Evolutionary conservation across 2,113 vertebrate genomes (phyloP), one percentile per base, ranked within the genome.

Genomic region (Calidris pugnax): DNA sequence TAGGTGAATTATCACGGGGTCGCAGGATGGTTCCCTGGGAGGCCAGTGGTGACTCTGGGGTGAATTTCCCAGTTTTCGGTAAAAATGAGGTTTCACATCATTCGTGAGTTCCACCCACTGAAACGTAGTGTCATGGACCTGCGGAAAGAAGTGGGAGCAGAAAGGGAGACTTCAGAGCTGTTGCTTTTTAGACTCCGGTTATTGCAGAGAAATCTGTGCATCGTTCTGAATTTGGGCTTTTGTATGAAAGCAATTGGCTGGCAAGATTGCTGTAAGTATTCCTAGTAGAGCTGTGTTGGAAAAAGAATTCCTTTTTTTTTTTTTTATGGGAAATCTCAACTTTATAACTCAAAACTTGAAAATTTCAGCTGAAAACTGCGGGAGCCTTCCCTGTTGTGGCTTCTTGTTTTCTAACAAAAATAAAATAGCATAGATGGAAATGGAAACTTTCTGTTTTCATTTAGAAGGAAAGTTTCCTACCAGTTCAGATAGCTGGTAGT

Each of bases 261-360:
- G 56, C 53, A 87, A 62, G 81, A 82, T 22, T 72, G 30, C 69
- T 55, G 47, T 76, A 85, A 93, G 62, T 79, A 35, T 92, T 92
- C 79, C 90, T 85, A 56, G 59, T 33, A 47, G 32, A 91, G 20
- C 33, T 82, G 32, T 89, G 41, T 27, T 85, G 64, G 37, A 56
- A 63, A 30, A 23, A n/a, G 51, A 60, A 48, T 22, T 72, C 32
- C 16, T 27, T 83, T 79, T 80, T 93, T 91, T 68, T 45, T 43
- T 28, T 56, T 53, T 55, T 37, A 43, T 56, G 86, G 90, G 93
- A 93, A 94, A 82, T 68, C 90, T 85, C 72, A 8, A 85, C 67
- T 97, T 96, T 88, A 63, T 68, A 94, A 76, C 68, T 92, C 37
- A 43, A 78, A 94, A 95, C 83, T 90, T 93, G 35, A 87, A 94